A percentile compares a stretch with the other conserved stretches of the same genome.
phyloP scores from a whole-genome alignment of 2,797 vertebrate genomes.

The Mastacembelus armatus region DNA sequence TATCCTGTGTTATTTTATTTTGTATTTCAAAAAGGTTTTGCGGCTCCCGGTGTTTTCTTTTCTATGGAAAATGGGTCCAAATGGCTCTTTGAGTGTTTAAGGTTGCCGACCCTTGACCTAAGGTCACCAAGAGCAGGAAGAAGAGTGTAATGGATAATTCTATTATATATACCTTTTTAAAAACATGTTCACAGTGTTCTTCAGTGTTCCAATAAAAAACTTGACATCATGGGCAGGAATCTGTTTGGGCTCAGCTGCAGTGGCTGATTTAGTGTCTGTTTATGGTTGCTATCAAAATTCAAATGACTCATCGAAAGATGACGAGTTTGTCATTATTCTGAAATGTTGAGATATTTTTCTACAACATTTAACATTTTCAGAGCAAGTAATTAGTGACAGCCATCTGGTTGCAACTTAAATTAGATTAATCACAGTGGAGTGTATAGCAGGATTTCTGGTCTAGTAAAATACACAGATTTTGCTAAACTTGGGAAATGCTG shows the following conservation, averaged over 20 bases:
- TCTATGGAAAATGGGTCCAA: too few species aligned
- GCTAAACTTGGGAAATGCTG: conserved; percentile 1
- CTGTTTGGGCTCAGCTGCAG: conserved; percentile 8
- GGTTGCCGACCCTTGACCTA: neutral
- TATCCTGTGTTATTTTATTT: too few species aligned
- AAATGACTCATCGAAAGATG: too few species aligned
- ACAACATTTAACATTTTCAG: conserved; percentile 53
- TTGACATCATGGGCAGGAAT: too few species aligned
- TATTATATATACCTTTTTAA: too few species aligned
- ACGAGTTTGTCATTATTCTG: conserved; percentile 38
- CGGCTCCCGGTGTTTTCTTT: too few species aligned
- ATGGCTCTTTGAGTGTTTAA: too few species aligned
- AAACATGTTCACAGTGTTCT: too few species aligned
- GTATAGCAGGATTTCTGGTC: conserved; percentile 4
- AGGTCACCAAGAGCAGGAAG: neutral
- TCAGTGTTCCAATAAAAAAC: too few species aligned
- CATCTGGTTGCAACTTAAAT: conserved; percentile 50
- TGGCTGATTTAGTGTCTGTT: conserved; percentile 22
- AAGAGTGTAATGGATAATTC: too few species aligned
- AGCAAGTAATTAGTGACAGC: conserved; percentile 55
- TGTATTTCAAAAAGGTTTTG: too few species aligned
- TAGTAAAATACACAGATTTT: neutral
- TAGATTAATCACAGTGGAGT: conserved; percentile 31
- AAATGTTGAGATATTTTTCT: conserved; percentile 36
- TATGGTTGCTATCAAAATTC: conserved; percentile 15